phyloP scores from a whole-genome alignment of 2,113 vertebrate species.

The Porphyrio hochstetteri region DNA sequence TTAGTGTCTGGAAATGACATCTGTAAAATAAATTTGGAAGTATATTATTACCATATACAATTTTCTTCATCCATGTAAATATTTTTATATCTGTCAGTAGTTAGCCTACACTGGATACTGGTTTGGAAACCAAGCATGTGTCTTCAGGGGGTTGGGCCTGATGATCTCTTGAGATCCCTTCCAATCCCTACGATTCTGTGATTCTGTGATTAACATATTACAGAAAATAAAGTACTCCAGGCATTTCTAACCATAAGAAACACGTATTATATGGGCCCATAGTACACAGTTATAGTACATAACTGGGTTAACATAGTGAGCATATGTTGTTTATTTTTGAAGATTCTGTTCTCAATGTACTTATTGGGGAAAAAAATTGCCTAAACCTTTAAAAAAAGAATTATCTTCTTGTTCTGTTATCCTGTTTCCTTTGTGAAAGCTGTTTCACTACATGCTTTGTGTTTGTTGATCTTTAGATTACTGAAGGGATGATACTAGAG shows the following conservation, averaged over 20 bases:
- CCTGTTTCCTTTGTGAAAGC: neutral
- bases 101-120: neutral
- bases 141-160: neutral
- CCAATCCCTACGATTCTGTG: too few species aligned
- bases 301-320: neutral
- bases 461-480: neutral
- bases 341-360: neutral
- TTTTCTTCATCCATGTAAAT: constrained; percentile 16
- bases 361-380: neutral
- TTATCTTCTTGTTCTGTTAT: neutral
- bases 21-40: constrained; percentile 24
- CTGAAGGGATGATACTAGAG: neutral
- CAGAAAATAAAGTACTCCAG: neutral
- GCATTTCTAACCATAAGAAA: neutral
- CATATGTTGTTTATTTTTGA: neutral
- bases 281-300: neutral
- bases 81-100: neutral
- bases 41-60: neutral
- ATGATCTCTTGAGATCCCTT: too few species aligned
- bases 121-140: constrained; percentile 1
- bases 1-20: constrained; percentile 22
- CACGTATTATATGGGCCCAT: neutral
- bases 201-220: neutral
- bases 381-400: neutral
- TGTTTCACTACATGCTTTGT: neutral